Base-by-base conservation (phyloP, 1,140 invertebrate species). In the Hycleus cichorii region DNA sequence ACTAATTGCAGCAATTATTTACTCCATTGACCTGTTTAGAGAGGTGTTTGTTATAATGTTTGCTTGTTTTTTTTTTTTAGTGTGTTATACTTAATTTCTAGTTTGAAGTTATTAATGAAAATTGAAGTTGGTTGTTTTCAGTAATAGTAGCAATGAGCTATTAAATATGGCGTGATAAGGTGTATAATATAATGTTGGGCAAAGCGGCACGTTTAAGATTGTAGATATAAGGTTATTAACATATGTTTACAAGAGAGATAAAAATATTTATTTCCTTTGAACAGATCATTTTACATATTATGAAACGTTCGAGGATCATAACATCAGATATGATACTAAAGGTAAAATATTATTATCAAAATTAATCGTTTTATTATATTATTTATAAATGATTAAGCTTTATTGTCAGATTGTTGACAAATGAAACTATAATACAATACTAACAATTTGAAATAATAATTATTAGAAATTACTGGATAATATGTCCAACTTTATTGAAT, bases 221-320 rank as follows among this genome's bases (percentile, higher is more conserved):
- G 12, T 45, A 53, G 51, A 53, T 53, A 53, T 42, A 53, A 42
- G 39, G 51, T 53, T 53, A 53, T 53, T 53, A 53, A 53, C 51
- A 53, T 53, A 53, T 53, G 51, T 53, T 53, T 53, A 53, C 51
- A 53, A 53, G 51, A 42, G 42, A 53, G 51, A 53, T 53, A 53
- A 53, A 53, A 53, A 53, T 53, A 53, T 53, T 53, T 53, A 53
- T 53, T 53, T 53, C 51, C 38, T 53, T 53, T 24, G 51, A 46
- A 32, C 42, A 53, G 42, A 53, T 53, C 51, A 46, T 53, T 53
- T 53, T 53, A 53, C 51, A 53, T 53, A 53, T 46, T 53, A 53
- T 53, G 42, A 53, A 45, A 42, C 42, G 25, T 53, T 53, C 45
- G 24, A 27, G 32, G 45, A 52, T 52, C 50, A 43, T 53, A 46